phyloP scores from a whole-genome alignment of 2,797 vertebrate genomes.

The Avahi laniger region DNA sequence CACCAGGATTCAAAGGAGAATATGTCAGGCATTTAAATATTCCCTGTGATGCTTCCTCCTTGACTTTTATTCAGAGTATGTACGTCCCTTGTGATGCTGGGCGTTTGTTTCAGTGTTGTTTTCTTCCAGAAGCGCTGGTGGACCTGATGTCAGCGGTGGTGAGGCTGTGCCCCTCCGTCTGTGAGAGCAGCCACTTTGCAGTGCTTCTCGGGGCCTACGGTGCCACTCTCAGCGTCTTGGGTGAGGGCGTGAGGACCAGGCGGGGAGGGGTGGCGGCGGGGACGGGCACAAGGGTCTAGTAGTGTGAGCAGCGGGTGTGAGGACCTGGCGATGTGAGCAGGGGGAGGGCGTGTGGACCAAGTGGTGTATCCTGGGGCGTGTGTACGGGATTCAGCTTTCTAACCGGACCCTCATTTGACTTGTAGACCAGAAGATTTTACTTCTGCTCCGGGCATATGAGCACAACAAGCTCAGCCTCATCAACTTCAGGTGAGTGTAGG shows the following conservation, averaged over 20 bases:
- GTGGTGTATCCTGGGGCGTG: fast-evolving
- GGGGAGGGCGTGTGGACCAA: background rate
- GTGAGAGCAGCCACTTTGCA: constrained; percentile 90
- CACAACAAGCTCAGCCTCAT: constrained; percentile 90
- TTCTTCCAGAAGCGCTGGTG: constrained; percentile 89
- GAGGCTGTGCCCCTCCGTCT: constrained; percentile 89
- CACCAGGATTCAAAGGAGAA: background rate
- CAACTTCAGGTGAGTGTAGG: constrained; percentile 86
- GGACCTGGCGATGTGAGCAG: background rate
- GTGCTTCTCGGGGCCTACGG: constrained; percentile 94
- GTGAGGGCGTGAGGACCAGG: constrained; percentile 81
- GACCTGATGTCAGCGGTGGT: constrained; percentile 91
- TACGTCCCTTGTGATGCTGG: fast-evolving
- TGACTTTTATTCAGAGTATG: fast-evolving
- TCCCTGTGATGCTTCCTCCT: fast-evolving
- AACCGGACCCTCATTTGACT: background rate
- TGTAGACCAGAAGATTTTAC: constrained; percentile 94
- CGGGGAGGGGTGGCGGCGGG: background rate
- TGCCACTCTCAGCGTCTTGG: constrained; percentile 89
- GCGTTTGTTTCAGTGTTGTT: background rate
- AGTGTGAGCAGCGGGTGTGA: background rate
- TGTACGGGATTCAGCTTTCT: background rate
- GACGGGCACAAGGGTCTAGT: background rate
- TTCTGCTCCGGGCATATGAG: constrained; percentile 93
- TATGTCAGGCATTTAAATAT: fast-evolving